phyloP scores from a whole-genome alignment of 2,797 vertebrate species.

The Megalops cyprinoides region DNA sequence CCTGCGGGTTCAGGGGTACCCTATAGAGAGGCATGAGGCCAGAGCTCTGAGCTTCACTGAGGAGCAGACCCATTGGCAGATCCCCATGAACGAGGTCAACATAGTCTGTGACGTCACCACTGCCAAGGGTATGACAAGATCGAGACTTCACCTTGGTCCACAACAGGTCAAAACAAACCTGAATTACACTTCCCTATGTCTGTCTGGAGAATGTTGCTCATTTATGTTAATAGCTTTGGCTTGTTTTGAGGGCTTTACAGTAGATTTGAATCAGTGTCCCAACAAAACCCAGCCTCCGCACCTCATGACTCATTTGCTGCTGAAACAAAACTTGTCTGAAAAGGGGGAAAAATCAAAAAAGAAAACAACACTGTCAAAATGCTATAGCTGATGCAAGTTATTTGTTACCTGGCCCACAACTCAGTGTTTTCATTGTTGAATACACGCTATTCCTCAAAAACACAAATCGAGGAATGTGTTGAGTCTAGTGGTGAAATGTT shows the following conservation, averaged over 20 bases:
- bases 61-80: slow-evolving; percentile 86
- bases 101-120: slow-evolving; percentile 85
- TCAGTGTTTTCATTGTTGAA: neutral
- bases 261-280: neutral
- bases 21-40: slow-evolving; percentile 81
- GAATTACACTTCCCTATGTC: no score
- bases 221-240: neutral
- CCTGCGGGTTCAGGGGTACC: slow-evolving; percentile 83
- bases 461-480: neutral
- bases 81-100: slow-evolving; percentile 90
- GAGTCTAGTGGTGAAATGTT: neutral
- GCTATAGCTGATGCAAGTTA: no score
- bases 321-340: neutral
- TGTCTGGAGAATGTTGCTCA: neutral
- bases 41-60: slow-evolving; percentile 90
- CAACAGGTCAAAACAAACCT: no score
- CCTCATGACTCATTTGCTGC: neutral
- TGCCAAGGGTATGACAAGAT: slow-evolving; percentile 75
- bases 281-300: neutral
- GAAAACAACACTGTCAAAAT: no score
- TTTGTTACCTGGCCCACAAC: neutral
- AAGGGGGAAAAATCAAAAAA: neutral
- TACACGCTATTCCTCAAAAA: no score
- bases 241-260: no score
- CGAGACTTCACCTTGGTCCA: no score